Evolutionary conservation across 2,113 vertebrate species (phyloP), one percentile per base, ranked within the genome.

Genomic region (Vireo altiloquus): DNA sequence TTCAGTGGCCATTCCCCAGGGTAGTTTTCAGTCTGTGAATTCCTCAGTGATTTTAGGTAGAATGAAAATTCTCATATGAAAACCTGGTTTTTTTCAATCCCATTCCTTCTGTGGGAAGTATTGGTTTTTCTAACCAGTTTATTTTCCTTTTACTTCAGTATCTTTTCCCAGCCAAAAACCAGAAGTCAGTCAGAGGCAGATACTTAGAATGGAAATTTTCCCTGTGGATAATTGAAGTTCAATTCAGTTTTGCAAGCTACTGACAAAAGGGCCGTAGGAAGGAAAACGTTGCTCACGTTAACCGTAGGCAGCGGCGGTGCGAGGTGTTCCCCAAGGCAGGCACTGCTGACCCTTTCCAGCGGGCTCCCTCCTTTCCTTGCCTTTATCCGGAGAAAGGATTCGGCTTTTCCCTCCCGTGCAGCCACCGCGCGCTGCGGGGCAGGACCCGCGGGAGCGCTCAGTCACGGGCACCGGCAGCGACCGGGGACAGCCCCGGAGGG

Each of bases 301-400:
- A 3, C 2, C n/a, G 30, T 0, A 0, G 52, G 65, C 56, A 60
- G 59, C 42, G 35, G 52, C 30, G 2, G 52, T 0, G 59, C 0
- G 10, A 27, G 61, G 13, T 2, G 23, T 11, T 44, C 7, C 80
- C 47, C 16, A 4, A 6, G 9, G 57, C 24, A 5, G 64, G 33
- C 30, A 1, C 69, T 3, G 5, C 37, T 2, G 39, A 9, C 3
- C 6, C 39, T 52, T 47, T 10, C 20, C 37, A 3, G 0, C 5
- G 14, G 21, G 40, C 25, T 79, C 37, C 31, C 35, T 42, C 14
- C 10, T 13, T 5, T 13, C 22, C 28, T 2, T 17, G 64, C 23
- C 21, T 47, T 15, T 3, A 44, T 22, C n/a, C 11, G 1, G 0
- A 20, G 18, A 31, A 47, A 22, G 9, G 37, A 17, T 2, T 33